These are phyloP conservation scores for Drosophila arizonae DNA, from an alignment of 1,140 invertebrate genomes.

Conservation along the genomic window DNA sequence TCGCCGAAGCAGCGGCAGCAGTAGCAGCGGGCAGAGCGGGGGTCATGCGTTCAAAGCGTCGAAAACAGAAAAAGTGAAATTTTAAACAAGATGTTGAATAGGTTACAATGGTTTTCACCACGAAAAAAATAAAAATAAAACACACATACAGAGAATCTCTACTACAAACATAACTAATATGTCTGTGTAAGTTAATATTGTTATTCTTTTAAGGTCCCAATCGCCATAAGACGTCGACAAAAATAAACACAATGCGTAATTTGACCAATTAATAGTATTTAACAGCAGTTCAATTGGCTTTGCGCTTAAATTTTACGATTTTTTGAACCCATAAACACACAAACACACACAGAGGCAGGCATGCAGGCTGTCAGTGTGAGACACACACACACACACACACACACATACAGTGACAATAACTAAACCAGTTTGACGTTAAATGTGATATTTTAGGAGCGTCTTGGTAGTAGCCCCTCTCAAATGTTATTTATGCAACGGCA, in stretches of 20 bases:
- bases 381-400: constrained; percentile 27
- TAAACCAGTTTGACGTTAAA: constrained; percentile 63
- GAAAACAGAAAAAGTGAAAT: constrained; percentile 66
- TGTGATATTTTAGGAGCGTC: constrained; percentile 54
- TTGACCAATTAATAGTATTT: constrained; percentile 33
- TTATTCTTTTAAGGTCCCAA: constrained; percentile 12
- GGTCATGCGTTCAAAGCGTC: constrained; percentile 19
- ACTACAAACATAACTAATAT: not conserved
- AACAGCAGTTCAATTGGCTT: constrained; percentile 17
- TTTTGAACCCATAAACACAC: constrained; percentile 7
- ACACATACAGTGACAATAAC: constrained; percentile 10
- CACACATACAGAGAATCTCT: not conserved
- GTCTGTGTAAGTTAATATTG: not conserved
- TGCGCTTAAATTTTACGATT: constrained; percentile 11
- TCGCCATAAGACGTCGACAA: constrained; percentile 32
- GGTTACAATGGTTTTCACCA: constrained; percentile 31
- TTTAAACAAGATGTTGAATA: constrained; percentile 49
- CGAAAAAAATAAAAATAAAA: constrained; percentile 9
- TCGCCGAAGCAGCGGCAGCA: not conserved
- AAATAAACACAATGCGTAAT: constrained; percentile 28
- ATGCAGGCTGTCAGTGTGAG: not conserved
- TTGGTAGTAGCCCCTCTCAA: not conserved
- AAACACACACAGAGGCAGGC: not conserved
- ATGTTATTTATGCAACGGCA: constrained; percentile 33
- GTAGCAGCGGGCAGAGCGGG: constrained; percentile 11